Percentiles rank a stretch among this genome's conserved stretches.
phyloP scores from a whole-genome alignment of 2,888 invertebrate genomes.

The Linnaemya tessellans region DNA sequence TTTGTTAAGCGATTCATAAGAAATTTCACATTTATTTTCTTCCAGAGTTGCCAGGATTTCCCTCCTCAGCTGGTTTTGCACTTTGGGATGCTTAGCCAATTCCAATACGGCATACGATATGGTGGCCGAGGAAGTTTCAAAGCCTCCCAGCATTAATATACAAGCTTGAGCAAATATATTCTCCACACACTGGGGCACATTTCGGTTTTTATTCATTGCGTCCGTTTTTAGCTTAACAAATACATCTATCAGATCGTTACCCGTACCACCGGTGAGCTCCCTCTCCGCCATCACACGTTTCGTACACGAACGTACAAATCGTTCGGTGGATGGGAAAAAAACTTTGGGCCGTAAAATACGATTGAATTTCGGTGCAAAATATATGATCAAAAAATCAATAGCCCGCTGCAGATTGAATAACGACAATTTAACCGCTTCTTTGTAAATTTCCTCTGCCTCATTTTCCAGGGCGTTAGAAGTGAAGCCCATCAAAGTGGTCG shows the following conservation, averaged over 20 bases:
- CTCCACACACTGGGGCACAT: constrained; percentile 1
- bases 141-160: constrained; percentile 80
- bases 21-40: constrained; percentile 80
- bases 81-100: constrained; percentile 80
- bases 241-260: constrained; percentile 48
- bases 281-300: constrained; percentile 4
- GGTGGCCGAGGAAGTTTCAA: constrained; percentile 79
- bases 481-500: constrained; percentile 75
- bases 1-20: constrained; percentile 82
- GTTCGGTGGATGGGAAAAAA: neutral
- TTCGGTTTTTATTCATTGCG: neutral
- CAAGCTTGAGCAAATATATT: constrained; percentile 79
- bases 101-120: constrained; percentile 82
- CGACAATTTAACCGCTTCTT: neutral
- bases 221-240: constrained; percentile 45
- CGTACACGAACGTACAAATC: constrained; percentile 14
- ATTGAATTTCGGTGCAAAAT: constrained; percentile 35
- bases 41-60: constrained; percentile 82
- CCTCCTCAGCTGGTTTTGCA: constrained; percentile 81
- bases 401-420: constrained; percentile 1
- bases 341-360: neutral
- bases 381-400: constrained; percentile 18
- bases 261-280: neutral
- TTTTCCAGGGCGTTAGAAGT: constrained; percentile 56
- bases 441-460: neutral